Evolutionary conservation across 2,888 invertebrate genomes (phyloP), one percentile per base, ranked within the genome.

Genomic region (Cosmia trapezina): DNA sequence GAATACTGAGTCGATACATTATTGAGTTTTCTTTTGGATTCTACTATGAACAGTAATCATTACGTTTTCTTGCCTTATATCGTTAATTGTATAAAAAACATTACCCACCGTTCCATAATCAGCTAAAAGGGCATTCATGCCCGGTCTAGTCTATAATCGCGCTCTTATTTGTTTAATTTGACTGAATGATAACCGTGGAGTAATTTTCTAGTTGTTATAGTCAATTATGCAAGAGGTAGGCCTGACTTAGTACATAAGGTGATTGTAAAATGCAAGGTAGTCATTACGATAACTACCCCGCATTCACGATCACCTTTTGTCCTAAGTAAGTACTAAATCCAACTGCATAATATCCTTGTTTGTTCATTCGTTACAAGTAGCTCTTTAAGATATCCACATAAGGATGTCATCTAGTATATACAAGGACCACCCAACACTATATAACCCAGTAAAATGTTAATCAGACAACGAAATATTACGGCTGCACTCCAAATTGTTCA

Each of bases 381-480:
- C 22, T 6, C 12, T 22, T 22, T 7, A 54, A 22, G 7, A 54
- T 14, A 11, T 19, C 14, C 54, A 37, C 22, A 19, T 22, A n/a
- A 17, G 4, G 6, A 37, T 45, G 3, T 17, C 28, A 45, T 57
- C 56, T 73, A 79, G 61, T 64, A 60, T 49, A 62, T n/a, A 19
- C 43, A 22, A 45, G n/a, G 76, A 80, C 71, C 76, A 80, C 79
- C 80, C 76, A 76, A 22, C 56, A 54, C 45, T 12, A 47, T 1
- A 47, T 43, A 57, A 60, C 51, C 56, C 49, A 45, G 51, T 68
- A 60, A 65, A 80, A 80, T 75, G 51, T 69, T 77, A 80, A 77
- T 81, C 77, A 80, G 80, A 81, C 80, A 72, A 69, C 61, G 54
- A 80, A 62, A 69, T 81, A 81, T 80, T 68, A 69, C 80, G 8